These are phyloP conservation scores for Lottia scabra DNA, from an alignment of 2,888 invertebrate species.

Conservation along the genomic window DNA sequence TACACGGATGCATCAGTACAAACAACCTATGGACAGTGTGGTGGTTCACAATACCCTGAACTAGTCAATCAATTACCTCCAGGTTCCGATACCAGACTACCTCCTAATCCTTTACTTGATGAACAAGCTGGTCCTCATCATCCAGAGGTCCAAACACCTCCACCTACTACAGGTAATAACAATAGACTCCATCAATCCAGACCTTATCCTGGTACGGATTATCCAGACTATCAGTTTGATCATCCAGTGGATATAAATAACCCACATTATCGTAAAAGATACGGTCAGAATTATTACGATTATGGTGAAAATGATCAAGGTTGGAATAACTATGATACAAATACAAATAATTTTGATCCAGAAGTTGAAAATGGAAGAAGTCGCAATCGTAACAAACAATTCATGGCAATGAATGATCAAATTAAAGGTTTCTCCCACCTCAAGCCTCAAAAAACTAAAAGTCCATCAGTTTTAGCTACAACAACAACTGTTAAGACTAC, in stretches of 20 bases:
- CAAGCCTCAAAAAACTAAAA: slow-evolving; percentile 12
- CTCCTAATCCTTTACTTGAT: slow-evolving; percentile 70
- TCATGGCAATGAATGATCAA: slow-evolving; percentile 45
- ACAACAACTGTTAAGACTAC: neutral
- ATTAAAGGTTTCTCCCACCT: slow-evolving; percentile 35
- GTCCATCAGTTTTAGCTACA: neutral
- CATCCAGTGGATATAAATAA: neutral
- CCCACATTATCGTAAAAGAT: slow-evolving; percentile 10
- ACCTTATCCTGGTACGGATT: slow-evolving; percentile 9
- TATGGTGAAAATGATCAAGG: slow-evolving; percentile 6
- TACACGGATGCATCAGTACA: slow-evolving; percentile 55
- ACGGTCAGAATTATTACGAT: slow-evolving; percentile 15
- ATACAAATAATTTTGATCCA: neutral
- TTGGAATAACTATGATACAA: neutral
- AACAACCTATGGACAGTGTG: slow-evolving; percentile 41
- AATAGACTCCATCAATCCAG: neutral
- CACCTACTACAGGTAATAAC: slow-evolving; percentile 13
- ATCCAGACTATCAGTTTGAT: slow-evolving; percentile 14
- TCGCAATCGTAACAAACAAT: slow-evolving; percentile 54
- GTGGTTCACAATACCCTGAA: slow-evolving; percentile 40
- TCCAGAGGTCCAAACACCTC: neutral
- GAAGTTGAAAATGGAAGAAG: slow-evolving; percentile 23
- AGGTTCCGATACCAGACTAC: slow-evolving; percentile 69
- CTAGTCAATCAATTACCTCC: slow-evolving; percentile 64
- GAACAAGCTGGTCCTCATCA: slow-evolving; percentile 50